Base-by-base conservation (phyloP, 2,113 vertebrate genomes). In the Eclectus roratus region DNA sequence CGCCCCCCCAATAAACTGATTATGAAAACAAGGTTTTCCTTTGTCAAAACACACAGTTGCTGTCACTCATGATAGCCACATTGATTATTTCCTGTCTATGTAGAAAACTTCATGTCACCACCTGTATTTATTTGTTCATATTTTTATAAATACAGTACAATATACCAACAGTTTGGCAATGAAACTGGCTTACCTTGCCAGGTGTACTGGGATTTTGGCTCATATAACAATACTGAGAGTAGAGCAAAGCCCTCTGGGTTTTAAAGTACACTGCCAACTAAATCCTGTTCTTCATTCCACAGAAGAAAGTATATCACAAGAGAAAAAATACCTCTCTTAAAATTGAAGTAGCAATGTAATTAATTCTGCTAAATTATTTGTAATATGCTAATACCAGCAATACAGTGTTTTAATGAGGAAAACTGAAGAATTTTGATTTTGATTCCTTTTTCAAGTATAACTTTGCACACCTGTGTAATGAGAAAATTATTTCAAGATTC, bases 281-380 rank as follows among this genome's bases (percentile, higher is more conserved):
- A 79, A 78, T 61, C 65, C 70, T 89, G 49, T 0, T 41, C 52
- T 94, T 83, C 19, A 92, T 53, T 11, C 25, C 47, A 43, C 17
- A 84, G 61, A 53, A 89, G 6, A 49, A 89, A 73, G 35, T 53
- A 14, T 28, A 44, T 79, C 47, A 85, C 23, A 78, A 27, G 13
- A 80, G 78, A 53, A 79, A 79, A 76, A 56, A 44, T 5, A 6
- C 28, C 13, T 69, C 19, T 61, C 29, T 68, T 89, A 78, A 84
- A 73, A 93, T 70, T 94, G 58, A 89, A 79, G 23, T 71, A 85
- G 47, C 55, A 64, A 58, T 88, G 21, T 97, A 96, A 94, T 97
- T 91, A 97, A 89, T 68, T 88, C 61, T 60, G 61, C 46, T 37
- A 96, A 89, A 68, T 74, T 20, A 86, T 91, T 92, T 84, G 88